Base-by-base conservation (phyloP, 2,113 vertebrate genomes). In the Setophaga kirtlandii region DNA sequence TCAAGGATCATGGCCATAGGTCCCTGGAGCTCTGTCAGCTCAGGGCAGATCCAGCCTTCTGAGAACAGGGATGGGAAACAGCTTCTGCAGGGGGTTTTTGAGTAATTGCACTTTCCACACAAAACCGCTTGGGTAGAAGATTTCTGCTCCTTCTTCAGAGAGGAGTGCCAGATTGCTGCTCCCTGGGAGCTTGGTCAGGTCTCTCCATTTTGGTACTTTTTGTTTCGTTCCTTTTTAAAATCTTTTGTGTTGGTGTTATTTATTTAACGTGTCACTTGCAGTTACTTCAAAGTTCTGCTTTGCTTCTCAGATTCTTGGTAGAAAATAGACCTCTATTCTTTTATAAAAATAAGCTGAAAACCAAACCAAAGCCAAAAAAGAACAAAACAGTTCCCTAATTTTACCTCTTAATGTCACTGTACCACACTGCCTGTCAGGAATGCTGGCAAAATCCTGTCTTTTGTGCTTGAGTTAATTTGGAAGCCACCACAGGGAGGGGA, bases 1-100 rank as follows among this genome's bases (percentile, higher is more conserved):
- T 2, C 8, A 55, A 68, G 39, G 17, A 37, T 70, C 46, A 64
- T 6, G 6, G 49, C 67, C 0, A 0, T 41, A 17, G 31, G 58
- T 75, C 16, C 37, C 46, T 60, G 58, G 58, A 73, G 67, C 24
- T 68, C 39, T 73, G 20, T 74, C 0, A 0, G 19, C 39, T 93
- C 2, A 0, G 62, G 42, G 33, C 44, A 68, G 35, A 44, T 50
- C 46, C 1, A 2, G 8, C 13, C 39, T 70, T 70, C 65, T 47
- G 73, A 55, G 52, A 83, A n/a, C 56, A 55, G 5, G 17, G 68
- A 46, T 81, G 64, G 50, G 50, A 89, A 86, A 58, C 11, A 74
- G 42, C 16, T 33, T 52, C 8, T 37, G 30, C 0, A 1, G 16
- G 70, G 62, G 1, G 49, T 49, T 75, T 23, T 70, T 55, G 41